Base-by-base conservation (phyloP, 2,113 vertebrate genomes). In the Coptodon rendalli region DNA sequence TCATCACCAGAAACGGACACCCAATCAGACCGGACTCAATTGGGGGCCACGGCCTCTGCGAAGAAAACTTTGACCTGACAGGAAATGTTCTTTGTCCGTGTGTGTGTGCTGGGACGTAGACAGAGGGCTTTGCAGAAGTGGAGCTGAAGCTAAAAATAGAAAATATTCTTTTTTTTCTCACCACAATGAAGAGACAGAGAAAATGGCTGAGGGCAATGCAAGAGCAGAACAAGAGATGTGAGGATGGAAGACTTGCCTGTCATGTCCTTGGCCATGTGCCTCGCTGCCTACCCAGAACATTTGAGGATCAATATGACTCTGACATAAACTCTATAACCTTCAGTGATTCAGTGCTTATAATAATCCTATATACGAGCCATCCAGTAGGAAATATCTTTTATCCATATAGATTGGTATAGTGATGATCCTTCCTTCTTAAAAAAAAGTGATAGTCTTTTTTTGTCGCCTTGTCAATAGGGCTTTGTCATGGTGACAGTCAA, bases 201-300 rank as follows among this genome's bases (percentile, higher is more conserved):
- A 92, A 95, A 89, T 84, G 83, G 82, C 87, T 76, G 66, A 89
- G 86, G 89, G 83, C 82, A 82, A 66, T 9, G 56, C 54, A 86
- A 83, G 81, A 91, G 89, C 50, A 88, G 89, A 93, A 86, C 73
- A 89, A 89, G 88, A 91, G 80, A 91, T 57, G 86, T 66, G 36
- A 83, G 89, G 84, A 89, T 82, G 86, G 78, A 92, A 82, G 89
- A 92, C 84, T 87, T 29, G 73, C 86, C 88, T 93, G 94, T 92
- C 94, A 91, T 40, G 94, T 94, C 94, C 93, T 94, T 94, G 94
- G 92, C 86, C 86, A 43, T 86, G 82, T 88, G 91, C 91, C 87
- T 86, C 14, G 4, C 59, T 82, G 89, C 89, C 93, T 40, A 87
- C 73, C 83, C 89, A 88, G 84, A 89, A 90, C 27, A 63, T 87